These are phyloP conservation scores for Acrocyrtus sp. DNA, from an alignment of 2,888 invertebrate species.

Conservation along the genomic window DNA sequence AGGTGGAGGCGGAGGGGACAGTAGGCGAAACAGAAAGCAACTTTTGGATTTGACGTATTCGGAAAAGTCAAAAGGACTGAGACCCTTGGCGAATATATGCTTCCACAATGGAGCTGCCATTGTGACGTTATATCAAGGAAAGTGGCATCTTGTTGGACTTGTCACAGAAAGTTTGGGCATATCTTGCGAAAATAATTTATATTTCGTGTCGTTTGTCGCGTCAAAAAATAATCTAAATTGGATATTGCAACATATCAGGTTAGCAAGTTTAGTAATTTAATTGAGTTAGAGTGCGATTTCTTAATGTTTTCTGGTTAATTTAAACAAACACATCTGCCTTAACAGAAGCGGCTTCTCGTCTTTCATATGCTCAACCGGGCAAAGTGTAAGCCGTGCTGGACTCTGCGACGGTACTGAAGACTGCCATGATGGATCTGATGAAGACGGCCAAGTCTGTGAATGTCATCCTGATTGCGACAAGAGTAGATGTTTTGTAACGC, in stretches of 20 bases:
- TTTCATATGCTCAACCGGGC: slow-evolving; percentile 48
- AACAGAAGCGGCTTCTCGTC: no score
- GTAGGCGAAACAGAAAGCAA: slow-evolving; percentile 16
- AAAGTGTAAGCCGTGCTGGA: slow-evolving; percentile 15
- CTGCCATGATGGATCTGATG: slow-evolving; percentile 51
- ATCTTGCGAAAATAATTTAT: slow-evolving; percentile 41
- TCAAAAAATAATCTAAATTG: slow-evolving; percentile 42
- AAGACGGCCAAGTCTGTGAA: slow-evolving; percentile 24
- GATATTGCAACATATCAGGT: slow-evolving; percentile 42
- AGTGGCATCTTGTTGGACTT: slow-evolving; percentile 52
- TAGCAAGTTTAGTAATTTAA: background rate
- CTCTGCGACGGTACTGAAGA: slow-evolving; percentile 42
- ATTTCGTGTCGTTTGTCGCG: slow-evolving; percentile 48
- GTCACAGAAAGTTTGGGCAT: slow-evolving; percentile 47
- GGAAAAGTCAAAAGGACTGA: slow-evolving; percentile 4
- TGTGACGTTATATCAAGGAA: slow-evolving; percentile 33
- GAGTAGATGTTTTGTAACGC: slow-evolving; percentile 13
- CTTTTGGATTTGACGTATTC: slow-evolving; percentile 27
- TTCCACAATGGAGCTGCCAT: slow-evolving; percentile 49
- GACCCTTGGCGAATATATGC: slow-evolving; percentile 34
- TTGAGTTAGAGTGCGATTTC: no score
- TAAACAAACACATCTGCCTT: no score
- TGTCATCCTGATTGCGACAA: slow-evolving; percentile 20
- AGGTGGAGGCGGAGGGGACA: background rate
- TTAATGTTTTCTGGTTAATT: no score